Percentiles rank a stretch among this genome's conserved stretches.
Conservation (phyloP, 2,888 invertebrate genomes). For the Drosophila borealis region DNA sequence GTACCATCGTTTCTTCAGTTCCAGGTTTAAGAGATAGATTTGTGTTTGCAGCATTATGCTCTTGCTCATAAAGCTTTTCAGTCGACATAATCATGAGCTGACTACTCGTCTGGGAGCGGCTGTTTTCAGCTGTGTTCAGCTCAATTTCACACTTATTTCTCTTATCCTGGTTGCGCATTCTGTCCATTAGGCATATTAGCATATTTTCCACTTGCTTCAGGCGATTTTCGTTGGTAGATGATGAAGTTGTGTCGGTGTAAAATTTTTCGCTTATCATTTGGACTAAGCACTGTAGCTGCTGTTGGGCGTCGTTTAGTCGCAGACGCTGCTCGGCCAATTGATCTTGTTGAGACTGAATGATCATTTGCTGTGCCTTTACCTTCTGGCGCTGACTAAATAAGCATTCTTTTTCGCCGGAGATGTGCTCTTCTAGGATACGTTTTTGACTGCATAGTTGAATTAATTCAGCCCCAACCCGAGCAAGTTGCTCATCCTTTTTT, state of each 20-base stretch:
- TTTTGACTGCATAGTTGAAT: slow-evolving; percentile 38
- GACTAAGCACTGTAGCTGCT: slow-evolving; percentile 11
- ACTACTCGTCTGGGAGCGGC: too few relatives aligned
- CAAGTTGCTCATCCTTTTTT: slow-evolving; percentile 49
- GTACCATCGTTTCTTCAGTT: not conserved
- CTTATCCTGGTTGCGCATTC: slow-evolving; percentile 17
- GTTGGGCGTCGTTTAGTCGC: not conserved
- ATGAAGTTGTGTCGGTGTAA: not conserved
- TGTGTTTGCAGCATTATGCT: too few relatives aligned
- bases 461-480: slow-evolving; percentile 43
- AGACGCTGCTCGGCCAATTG: not conserved
- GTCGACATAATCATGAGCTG: too few relatives aligned
- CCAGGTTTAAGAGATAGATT: not conserved
- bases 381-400: not conserved
- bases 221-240: not conserved
- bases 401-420: slow-evolving; percentile 2
- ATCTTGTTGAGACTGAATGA: not conserved
- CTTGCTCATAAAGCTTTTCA: not conserved
- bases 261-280: not conserved
- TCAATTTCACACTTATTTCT: too few relatives aligned
- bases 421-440: slow-evolving; percentile 40
- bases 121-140: too few relatives aligned
- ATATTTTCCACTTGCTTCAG: slow-evolving; percentile 60
- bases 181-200: slow-evolving; percentile 32
- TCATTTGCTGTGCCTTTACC: too few relatives aligned